Conservation (phyloP, 2,113 vertebrate genomes). For the Sander lucioperca region DNA sequence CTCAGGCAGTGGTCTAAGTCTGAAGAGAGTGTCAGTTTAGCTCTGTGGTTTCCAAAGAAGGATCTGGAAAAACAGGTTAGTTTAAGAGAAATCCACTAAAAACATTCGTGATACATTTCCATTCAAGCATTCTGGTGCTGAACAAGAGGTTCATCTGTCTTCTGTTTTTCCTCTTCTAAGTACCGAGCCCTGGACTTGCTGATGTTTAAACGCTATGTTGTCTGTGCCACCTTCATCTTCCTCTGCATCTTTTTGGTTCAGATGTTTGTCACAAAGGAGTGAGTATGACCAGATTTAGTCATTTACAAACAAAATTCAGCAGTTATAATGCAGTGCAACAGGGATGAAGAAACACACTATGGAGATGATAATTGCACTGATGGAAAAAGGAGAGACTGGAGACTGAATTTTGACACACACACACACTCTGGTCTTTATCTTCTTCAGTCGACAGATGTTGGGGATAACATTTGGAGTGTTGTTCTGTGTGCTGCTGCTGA, state of each 20-base stretch:
- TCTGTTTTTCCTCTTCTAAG: conserved; percentile 72
- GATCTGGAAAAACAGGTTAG: conserved; percentile 93
- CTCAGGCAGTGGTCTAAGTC: conserved; percentile 92
- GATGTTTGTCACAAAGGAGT: conserved; percentile 88
- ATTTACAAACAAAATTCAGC: background rate
- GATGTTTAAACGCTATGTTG: conserved; percentile 90
- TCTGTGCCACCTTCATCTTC: conserved; percentile 90
- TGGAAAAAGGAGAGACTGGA: background rate
- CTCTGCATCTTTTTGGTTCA: conserved; percentile 93
- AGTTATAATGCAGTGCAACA: background rate
- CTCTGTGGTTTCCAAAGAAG: conserved; percentile 92
- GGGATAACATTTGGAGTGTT: conserved; percentile 87
- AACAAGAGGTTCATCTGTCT: background rate
- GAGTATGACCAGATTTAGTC: conserved; percentile 58
- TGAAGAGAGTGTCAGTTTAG: conserved; percentile 88
- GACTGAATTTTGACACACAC: background rate
- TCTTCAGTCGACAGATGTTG: conserved; percentile 82
- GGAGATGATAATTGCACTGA: background rate
- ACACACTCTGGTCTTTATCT: conserved; percentile 2
- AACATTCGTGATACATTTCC: background rate
- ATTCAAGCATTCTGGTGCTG: background rate
- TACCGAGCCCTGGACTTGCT: conserved; percentile 92
- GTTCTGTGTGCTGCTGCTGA: conserved; percentile 85
- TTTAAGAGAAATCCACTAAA: conserved; percentile 8
- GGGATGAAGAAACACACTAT: background rate